Conservation (phyloP, 2,797 vertebrate genomes). For the Lemur catta region DNA sequence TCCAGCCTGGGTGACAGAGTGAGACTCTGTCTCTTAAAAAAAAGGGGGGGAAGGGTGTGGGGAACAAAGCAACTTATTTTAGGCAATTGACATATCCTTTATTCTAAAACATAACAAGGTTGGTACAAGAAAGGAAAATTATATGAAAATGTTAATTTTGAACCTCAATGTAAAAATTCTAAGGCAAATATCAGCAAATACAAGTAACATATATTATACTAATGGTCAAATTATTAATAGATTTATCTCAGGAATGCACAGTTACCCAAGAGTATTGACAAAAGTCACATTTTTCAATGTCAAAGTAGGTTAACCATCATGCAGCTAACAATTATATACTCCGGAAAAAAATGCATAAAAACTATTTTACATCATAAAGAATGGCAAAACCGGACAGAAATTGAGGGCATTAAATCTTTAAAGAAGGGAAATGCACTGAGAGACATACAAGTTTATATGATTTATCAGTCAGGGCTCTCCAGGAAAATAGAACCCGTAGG, state of each 20-base stretch:
- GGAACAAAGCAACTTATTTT: background rate
- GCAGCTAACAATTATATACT: background rate
- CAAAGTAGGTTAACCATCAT: background rate
- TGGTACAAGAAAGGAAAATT: background rate
- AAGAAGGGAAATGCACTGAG: background rate
- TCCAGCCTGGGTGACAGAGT: too few species aligned
- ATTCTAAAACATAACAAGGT: background rate
- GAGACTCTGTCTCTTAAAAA: too few species aligned
- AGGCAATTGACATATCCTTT: background rate
- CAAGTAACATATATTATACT: background rate
- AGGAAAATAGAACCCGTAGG: background rate
- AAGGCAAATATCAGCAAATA: background rate
- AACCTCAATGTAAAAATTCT: background rate
- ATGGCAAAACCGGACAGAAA: background rate
- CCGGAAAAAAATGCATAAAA: background rate
- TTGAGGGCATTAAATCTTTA: background rate
- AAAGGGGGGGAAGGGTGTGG: too few species aligned
- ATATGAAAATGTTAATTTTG: background rate
- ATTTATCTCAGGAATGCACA: background rate
- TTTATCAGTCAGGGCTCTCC: background rate
- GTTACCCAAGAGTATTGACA: background rate
- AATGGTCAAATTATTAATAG: background rate
- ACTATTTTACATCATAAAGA: background rate
- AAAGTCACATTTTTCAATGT: background rate
- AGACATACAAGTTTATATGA: background rate